Evolutionary conservation across 2,797 vertebrate genomes (phyloP).

Genomic region (Leptoclinus maculatus): DNA sequence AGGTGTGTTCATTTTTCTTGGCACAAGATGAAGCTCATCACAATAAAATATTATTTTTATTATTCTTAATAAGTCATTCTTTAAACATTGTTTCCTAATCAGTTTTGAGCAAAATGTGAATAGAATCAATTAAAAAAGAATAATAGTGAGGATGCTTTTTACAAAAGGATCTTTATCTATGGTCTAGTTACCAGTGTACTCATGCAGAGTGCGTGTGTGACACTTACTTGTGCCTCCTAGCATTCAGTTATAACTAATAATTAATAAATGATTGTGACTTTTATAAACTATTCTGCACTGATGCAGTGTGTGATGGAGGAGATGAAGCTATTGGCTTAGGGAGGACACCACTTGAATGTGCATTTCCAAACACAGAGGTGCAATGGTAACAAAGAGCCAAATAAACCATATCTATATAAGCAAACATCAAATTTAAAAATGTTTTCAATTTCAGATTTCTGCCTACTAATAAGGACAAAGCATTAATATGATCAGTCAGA

Average conservation of each 20-base stretch:
- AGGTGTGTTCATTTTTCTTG: not conserved
- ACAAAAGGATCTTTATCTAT: not conserved
- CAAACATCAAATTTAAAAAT: conserved; percentile 54
- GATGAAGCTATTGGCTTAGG: conserved; percentile 1
- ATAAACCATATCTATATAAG: conserved; percentile 52
- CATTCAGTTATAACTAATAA: not conserved
- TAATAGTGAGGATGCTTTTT: too few species aligned
- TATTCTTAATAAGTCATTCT: not conserved
- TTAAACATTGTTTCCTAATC: not conserved
- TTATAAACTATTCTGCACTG: not conserved
- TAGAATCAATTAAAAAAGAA: not conserved
- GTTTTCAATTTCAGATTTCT: conserved; percentile 2
- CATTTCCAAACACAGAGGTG: conserved; percentile 66
- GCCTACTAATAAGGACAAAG: conserved; percentile 39
- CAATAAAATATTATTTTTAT: not conserved
- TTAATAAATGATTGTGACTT: not conserved
- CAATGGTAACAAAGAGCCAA: conserved; percentile 52
- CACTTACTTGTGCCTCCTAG: not conserved
- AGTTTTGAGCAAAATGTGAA: not conserved
- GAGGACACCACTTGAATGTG: conserved; percentile 58
- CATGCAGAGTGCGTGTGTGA: not conserved
- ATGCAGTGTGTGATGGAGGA: conserved; percentile 17
- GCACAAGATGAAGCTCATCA: not conserved
- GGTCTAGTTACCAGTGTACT: not conserved
- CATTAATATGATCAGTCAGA: conserved; percentile 37